Conservation (phyloP, 2,113 vertebrate species). For the Phrynosoma blainvillii region DNA sequence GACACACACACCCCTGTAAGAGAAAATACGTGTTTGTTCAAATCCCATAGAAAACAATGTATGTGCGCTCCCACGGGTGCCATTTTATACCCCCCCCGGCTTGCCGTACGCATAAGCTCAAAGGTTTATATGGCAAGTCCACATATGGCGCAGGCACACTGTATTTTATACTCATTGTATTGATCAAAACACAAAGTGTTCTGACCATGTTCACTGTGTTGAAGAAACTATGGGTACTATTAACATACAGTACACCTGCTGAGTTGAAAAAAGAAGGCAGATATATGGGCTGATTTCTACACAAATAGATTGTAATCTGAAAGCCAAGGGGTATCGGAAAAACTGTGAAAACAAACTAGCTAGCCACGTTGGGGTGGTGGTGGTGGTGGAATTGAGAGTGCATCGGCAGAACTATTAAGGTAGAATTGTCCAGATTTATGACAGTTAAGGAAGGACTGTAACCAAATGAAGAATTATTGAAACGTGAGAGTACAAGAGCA, state of each 20-base stretch:
- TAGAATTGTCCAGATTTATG: not conserved
- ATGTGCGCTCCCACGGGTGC: too few relatives aligned
- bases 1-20: too few relatives aligned
- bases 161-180: not conserved
- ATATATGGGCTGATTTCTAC: not conserved
- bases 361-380: not conserved
- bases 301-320: not conserved
- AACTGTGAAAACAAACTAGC: not conserved
- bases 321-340: not conserved
- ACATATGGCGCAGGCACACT: too few relatives aligned
- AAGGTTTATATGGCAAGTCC: too few relatives aligned
- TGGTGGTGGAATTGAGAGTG: not conserved
- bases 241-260: not conserved
- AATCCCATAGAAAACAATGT: too few relatives aligned
- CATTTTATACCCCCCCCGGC: too few relatives aligned
- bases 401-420: not conserved
- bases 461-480: not conserved
- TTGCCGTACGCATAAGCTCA: too few relatives aligned
- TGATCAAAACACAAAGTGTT: not conserved
- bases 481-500: not conserved
- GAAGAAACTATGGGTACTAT: not conserved
- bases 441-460: not conserved
- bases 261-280: not conserved
- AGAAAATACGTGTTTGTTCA: too few relatives aligned
- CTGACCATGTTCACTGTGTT: not conserved